Evolutionary conservation across 1,140 invertebrate genomes (phyloP).

Genomic region (Drosophila melanica): DNA sequence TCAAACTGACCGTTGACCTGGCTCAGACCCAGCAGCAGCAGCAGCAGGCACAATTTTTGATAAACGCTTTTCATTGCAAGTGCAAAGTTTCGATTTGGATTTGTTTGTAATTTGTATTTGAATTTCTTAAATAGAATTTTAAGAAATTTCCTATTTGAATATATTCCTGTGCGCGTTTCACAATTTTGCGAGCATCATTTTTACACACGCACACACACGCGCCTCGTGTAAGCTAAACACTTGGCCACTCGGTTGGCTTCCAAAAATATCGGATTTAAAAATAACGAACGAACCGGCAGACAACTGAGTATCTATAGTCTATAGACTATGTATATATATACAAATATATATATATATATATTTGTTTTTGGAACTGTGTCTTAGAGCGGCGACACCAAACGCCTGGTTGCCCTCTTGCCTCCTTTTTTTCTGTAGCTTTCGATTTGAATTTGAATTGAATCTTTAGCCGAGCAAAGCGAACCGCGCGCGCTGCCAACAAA

Average conservation of each 20-base stretch:
- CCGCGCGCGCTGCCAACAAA: slow-evolving; percentile 65
- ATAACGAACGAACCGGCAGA: slow-evolving; percentile 35
- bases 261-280: slow-evolving; percentile 59
- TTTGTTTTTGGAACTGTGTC: slow-evolving; percentile 71
- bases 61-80: slow-evolving; percentile 55
- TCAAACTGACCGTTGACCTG: slow-evolving; percentile 58
- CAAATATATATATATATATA: slow-evolving; percentile 31
- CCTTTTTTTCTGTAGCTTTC: slow-evolving; percentile 1
- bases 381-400: slow-evolving; percentile 59
- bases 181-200: slow-evolving; percentile 68
- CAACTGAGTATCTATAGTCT: slow-evolving; percentile 35
- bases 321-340: slow-evolving; percentile 22
- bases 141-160: slow-evolving; percentile 19
- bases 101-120: neutral
- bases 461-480: slow-evolving; percentile 48
- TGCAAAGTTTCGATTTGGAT: slow-evolving; percentile 14
- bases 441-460: slow-evolving; percentile 11
- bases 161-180: slow-evolving; percentile 49
- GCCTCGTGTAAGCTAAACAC: slow-evolving; percentile 15
- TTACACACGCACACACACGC: slow-evolving; percentile 42
- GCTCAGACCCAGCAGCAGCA: slow-evolving; percentile 29
- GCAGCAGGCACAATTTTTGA: slow-evolving; percentile 48
- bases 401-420: slow-evolving; percentile 19
- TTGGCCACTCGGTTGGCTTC: slow-evolving; percentile 36
- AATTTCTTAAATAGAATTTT: slow-evolving; percentile 19